Evolutionary conservation across 2,888 invertebrate species (phyloP).

Genomic region (Melangyna quadrimaculata): DNA sequence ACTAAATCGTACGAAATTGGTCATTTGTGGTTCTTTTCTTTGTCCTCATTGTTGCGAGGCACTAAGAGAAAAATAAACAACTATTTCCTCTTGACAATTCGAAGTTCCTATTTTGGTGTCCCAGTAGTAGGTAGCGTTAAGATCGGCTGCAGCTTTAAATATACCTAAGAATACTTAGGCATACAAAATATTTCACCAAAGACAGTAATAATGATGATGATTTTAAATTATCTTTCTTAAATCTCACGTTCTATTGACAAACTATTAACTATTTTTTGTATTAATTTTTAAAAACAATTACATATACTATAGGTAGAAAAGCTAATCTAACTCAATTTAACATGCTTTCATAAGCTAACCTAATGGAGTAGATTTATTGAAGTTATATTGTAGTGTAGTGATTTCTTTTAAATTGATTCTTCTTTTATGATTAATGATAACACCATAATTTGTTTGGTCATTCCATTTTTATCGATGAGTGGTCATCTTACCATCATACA

Average conservation of each 20-base stretch:
- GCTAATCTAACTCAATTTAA: not conserved
- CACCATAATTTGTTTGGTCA: not conserved
- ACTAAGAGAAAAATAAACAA: too few species aligned
- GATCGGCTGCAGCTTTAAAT: too few species aligned
- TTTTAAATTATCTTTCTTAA: not conserved
- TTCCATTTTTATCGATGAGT: not conserved
- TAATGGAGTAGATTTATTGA: not conserved
- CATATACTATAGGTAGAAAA: not conserved
- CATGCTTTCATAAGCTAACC: not conserved
- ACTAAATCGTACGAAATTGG: too few species aligned
- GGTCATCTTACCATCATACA: not conserved
- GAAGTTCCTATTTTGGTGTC: too few species aligned
- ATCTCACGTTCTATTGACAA: not conserved
- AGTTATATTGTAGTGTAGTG: not conserved
- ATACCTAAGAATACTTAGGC: too few species aligned
- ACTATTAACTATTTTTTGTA: not conserved
- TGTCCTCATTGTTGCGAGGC: too few species aligned
- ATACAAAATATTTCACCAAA: not conserved
- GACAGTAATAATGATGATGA: too few species aligned
- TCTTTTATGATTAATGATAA: not conserved
- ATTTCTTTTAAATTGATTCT: not conserved
- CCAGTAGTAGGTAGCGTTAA: too few species aligned
- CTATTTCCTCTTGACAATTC: too few species aligned
- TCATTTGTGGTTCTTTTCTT: too few species aligned
- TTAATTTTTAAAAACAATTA: not conserved